Evolutionary conservation across 2,888 invertebrate species (phyloP), one percentile per base, ranked within the genome.

Genomic region (Drosophila rubida): DNA sequence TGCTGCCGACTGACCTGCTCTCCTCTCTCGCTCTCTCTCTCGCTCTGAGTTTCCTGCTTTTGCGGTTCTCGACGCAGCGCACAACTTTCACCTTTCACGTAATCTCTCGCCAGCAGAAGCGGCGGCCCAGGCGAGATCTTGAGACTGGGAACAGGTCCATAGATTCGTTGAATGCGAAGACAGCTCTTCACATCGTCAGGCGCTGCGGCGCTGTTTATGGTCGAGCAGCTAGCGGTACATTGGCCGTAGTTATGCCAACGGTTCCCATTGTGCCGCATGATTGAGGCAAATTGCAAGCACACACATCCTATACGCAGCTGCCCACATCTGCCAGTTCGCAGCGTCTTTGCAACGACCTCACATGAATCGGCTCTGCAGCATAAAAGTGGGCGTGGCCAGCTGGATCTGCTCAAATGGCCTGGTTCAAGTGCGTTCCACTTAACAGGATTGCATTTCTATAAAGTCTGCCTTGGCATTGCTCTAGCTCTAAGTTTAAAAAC

Each of bases 21-120:
- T 32, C 16, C 32, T 32, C 60, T 27, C 30, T 11, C 49, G n/a
- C 30, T 27, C 16, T 25, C 48, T 22, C 41, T 9, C 35, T 11
- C 27, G 3, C 16, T 45, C 50, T 32, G 51, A 55, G 76, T 76
- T 75, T 75, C 72, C 74, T 69, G 80, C 70, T 70, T 13, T 70
- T 86, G 87, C 78, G 87, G 84, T 81, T 81, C 87, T 81, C 71
- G 67, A 57, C 57, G 57, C 64, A 54, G 58, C 63, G 53, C 69
- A 87, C 87, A 90, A 91, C 91, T 91, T 91, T 91, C 91, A 91
- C 91, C 91, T 91, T 91, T 90, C 91, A 91, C 91, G 91, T 91
- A 91, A 91, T 90, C 90, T 85, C 84, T n/a, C 82, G 69, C 78
- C 69, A 72, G 27, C 66, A 37, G 37, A 58, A 61, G 70, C 45